Conservation (phyloP, 2,888 invertebrate species). For the Crioceris asparagi region DNA sequence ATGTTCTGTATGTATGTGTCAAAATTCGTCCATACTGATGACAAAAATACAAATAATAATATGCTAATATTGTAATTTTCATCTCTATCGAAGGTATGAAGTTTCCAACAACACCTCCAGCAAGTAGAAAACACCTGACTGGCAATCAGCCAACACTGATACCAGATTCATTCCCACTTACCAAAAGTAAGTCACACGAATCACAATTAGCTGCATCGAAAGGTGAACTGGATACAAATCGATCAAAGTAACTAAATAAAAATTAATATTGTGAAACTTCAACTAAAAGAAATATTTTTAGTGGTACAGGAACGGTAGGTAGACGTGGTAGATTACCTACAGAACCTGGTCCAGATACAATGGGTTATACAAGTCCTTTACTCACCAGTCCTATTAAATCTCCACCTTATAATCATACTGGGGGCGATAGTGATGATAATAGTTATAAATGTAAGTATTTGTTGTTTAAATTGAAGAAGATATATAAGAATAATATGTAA, state of each 20-base stretch:
- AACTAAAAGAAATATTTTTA: constrained; percentile 19
- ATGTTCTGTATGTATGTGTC: too few relatives aligned
- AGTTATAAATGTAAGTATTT: constrained; percentile 37
- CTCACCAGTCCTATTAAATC: constrained; percentile 49
- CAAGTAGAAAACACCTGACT: constrained; percentile 57
- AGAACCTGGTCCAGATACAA: constrained; percentile 46
- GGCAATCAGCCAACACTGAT: constrained; percentile 34
- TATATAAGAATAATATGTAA: too few relatives aligned
- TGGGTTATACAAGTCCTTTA: constrained; percentile 39
- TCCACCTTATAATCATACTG: constrained; percentile 42
- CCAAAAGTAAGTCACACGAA: constrained; percentile 87
- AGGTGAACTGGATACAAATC: constrained; percentile 38
- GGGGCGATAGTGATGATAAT: constrained; percentile 42
- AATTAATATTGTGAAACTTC: too few relatives aligned
- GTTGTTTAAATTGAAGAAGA: too few relatives aligned
- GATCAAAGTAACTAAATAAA: constrained; percentile 19
- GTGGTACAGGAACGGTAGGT: constrained; percentile 30
- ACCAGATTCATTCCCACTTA: constrained; percentile 54
- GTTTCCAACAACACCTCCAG: constrained; percentile 75
- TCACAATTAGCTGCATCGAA: constrained; percentile 68
- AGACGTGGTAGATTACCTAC: constrained; percentile 46
- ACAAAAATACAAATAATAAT: too few relatives aligned
- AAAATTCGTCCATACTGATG: too few relatives aligned
- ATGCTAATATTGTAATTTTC: too few relatives aligned
- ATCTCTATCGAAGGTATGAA: too few relatives aligned